A percentile compares a stretch with the other conserved stretches of the same genome.
phyloP scores from a whole-genome alignment of 1,140 invertebrate species.

The Schlechtendalia chinensis region DNA sequence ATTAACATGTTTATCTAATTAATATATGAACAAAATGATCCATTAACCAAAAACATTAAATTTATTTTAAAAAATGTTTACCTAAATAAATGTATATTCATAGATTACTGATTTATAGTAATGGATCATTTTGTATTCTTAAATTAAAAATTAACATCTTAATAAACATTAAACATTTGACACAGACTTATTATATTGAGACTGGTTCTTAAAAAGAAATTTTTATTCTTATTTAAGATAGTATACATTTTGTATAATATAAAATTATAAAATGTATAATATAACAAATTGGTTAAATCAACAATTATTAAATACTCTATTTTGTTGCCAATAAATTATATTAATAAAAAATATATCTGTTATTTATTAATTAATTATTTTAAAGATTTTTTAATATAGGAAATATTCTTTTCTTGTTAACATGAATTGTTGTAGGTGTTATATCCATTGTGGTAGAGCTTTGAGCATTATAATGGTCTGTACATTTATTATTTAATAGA shows the following conservation, averaged over 20 bases:
- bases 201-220: slow-evolving; percentile 21
- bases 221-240: not conserved
- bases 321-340: not conserved
- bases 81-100: too few relatives aligned
- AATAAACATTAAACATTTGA: not conserved
- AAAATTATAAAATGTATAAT: slow-evolving; percentile 5
- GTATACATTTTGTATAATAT: not conserved
- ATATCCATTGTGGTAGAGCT: not conserved
- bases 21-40: too few relatives aligned
- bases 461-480: too few relatives aligned
- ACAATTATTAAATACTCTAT: not conserved
- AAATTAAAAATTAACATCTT: too few relatives aligned
- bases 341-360: not conserved
- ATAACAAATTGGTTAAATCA: not conserved
- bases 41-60: too few relatives aligned
- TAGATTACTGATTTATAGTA: too few relatives aligned
- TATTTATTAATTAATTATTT: not conserved
- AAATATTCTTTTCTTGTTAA: slow-evolving; percentile 11
- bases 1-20: too few relatives aligned
- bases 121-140: too few relatives aligned
- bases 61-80: too few relatives aligned
- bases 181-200: not conserved
- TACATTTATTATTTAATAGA: not conserved
- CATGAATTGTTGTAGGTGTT: not conserved
- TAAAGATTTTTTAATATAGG: slow-evolving; percentile 5